A percentile compares a stretch with the other conserved stretches of the same genome.
These are phyloP conservation scores for Rutilus rutilus DNA, from an alignment of 2,113 vertebrate genomes.

Conservation along the genomic window DNA sequence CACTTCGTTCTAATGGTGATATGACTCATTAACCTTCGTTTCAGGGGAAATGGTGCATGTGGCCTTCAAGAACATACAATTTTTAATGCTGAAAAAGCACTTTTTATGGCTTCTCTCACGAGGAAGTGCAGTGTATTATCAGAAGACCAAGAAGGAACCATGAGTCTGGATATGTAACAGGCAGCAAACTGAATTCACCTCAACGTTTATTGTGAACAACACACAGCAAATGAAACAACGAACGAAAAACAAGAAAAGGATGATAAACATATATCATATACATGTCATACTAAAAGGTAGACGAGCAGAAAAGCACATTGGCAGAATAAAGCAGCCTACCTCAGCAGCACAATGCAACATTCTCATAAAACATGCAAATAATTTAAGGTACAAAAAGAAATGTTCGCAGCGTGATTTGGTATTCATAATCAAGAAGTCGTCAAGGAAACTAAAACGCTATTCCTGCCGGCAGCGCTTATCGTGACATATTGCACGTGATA, in stretches of 20 bases:
- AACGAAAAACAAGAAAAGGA: conserved; percentile 13
- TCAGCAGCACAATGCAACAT: conserved; percentile 65
- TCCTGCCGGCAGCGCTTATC: conserved; percentile 15
- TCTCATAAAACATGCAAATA: conserved; percentile 67
- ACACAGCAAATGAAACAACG: conserved; percentile 43
- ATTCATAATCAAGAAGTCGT: neutral
- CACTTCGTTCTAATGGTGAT: neutral
- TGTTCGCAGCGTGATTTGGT: conserved; percentile 34
- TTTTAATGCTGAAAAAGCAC: conserved; percentile 3
- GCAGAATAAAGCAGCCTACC: conserved; percentile 42
- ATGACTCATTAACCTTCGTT: neutral
- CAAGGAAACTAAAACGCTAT: neutral
- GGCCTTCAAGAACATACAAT: neutral
- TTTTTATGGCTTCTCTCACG: neutral
- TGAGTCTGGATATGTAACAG: neutral
- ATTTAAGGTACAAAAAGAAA: conserved; percentile 1
- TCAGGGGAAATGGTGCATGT: neutral
- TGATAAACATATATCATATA: conserved; percentile 2
- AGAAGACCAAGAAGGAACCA: neutral
- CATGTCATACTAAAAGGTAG: conserved; percentile 57
- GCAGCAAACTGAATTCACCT: neutral
- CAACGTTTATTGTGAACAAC: conserved; percentile 48
- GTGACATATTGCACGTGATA: conserved; percentile 34
- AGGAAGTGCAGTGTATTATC: neutral
- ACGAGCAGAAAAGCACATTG: conserved; percentile 56